These are phyloP conservation scores for Nilaparvata lugens DNA, from an alignment of 1,140 invertebrate genomes.

Conservation along the genomic window DNA sequence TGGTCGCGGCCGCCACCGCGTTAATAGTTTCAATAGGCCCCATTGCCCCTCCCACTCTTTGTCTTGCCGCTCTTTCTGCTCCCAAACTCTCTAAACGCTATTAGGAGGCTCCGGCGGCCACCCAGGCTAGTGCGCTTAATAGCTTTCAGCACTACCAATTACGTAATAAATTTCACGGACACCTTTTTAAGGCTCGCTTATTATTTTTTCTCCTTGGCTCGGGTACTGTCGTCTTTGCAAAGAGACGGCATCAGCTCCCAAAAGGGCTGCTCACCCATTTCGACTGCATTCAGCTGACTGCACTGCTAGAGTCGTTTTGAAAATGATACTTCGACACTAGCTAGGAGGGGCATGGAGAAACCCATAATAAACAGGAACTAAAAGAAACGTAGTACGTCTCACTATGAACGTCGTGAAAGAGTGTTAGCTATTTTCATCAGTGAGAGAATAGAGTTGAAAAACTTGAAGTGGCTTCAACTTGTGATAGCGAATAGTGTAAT, in stretches of 20 bases:
- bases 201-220: constrained; percentile 3
- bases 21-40: constrained; percentile 4
- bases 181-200: constrained; percentile 10
- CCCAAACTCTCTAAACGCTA: constrained; percentile 2
- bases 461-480: too few relatives aligned
- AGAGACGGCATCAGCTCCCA: not conserved
- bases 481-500: too few relatives aligned
- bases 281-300: too few relatives aligned
- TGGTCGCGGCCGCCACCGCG: not conserved
- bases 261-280: too few relatives aligned
- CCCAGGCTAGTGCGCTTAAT: constrained; percentile 9
- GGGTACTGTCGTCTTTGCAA: not conserved
- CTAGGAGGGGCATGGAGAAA: too few relatives aligned
- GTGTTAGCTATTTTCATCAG: too few relatives aligned
- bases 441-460: too few relatives aligned
- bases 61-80: not conserved
- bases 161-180: constrained; percentile 10
- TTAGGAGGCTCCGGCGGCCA: not conserved
- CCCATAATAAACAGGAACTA: too few relatives aligned
- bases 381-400: too few relatives aligned
- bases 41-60: not conserved
- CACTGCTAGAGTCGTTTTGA: too few relatives aligned
- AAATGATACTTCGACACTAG: too few relatives aligned
- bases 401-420: too few relatives aligned
- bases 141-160: constrained; percentile 13